Evolutionary conservation across 1,140 invertebrate species (phyloP).

Genomic region (Drosophila athabasca): DNA sequence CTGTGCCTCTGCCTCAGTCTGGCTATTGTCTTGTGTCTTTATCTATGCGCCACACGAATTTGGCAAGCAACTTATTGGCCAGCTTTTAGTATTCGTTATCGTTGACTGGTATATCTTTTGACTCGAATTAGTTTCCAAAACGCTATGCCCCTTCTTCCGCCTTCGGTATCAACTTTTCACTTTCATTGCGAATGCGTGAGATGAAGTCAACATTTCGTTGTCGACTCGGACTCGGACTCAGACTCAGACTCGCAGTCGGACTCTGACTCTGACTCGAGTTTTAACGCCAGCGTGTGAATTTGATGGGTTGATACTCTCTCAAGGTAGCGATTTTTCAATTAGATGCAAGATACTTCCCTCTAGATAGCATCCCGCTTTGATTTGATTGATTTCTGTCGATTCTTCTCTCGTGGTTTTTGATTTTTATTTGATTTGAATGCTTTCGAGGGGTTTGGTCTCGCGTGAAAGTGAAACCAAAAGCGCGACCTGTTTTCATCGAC

Average conservation of each 20-base stretch:
- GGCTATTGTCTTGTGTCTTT: slow-evolving; percentile 56
- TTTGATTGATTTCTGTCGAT: slow-evolving; percentile 40
- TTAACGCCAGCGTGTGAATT: slow-evolving; percentile 74
- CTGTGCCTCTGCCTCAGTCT: slow-evolving; percentile 8
- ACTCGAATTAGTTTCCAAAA: slow-evolving; percentile 46
- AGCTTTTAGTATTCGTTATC: slow-evolving; percentile 37
- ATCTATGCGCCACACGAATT: slow-evolving; percentile 59
- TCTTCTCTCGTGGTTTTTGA: slow-evolving; percentile 10
- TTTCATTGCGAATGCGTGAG: slow-evolving; percentile 71
- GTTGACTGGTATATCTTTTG: slow-evolving; percentile 23
- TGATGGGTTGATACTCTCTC: slow-evolving; percentile 28
- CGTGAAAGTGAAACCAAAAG: slow-evolving; percentile 62
- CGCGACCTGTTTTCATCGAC: slow-evolving; percentile 48
- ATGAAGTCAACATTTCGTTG: slow-evolving; percentile 11
- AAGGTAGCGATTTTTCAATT: slow-evolving; percentile 48
- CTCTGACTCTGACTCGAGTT: slow-evolving; percentile 3
- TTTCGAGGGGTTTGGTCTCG: slow-evolving; percentile 33
- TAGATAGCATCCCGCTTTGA: neutral
- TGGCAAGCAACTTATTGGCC: slow-evolving; percentile 39
- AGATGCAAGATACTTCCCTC: slow-evolving; percentile 38
- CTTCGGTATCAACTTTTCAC: slow-evolving; percentile 49
- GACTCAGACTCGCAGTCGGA: neutral
- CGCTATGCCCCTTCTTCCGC: slow-evolving; percentile 32
- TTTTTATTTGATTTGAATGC: slow-evolving; percentile 29
- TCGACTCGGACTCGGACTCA: too few relatives aligned